Evolutionary conservation across 1,140 invertebrate genomes (phyloP), one percentile per base, ranked within the genome.

Genomic region (Drosophila ironensis): DNA sequence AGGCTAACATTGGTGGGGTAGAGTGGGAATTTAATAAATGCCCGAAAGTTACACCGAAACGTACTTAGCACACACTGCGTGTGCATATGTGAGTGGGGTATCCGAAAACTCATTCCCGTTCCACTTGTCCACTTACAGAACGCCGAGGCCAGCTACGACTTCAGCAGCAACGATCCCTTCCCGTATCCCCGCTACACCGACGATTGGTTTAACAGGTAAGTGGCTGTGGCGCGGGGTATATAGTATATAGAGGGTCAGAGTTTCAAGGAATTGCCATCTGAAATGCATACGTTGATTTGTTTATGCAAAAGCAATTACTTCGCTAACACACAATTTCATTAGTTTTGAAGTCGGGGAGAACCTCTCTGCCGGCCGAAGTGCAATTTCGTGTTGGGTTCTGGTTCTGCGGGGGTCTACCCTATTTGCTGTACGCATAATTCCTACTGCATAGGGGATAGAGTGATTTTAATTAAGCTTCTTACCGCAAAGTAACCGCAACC

Each of bases 171-270:
- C 88, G 98, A 99, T 90, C 97, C 97, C 3, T 99, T 94, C 89
- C 98, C 98, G 0, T 99, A 98, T 91, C 98, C 98, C 4, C 92
- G 98, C 61, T 99, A 98, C 88, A 99, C 98, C 0, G 98, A 99
- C 78, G 98, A 99, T 88, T 98, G 98, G 98, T 98, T 98, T 90
- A 98, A 98, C 92, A 98, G 97, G 97, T 98, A 91, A 93, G 91
- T 60, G n/a, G n/a, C n/a, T n/a, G n/a, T 35, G 41, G 41, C 14
- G 22, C 8, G 11, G 11, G 11, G 2, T 14, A 4, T 12, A 12
- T 6, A n/a, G n/a, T n/a, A n/a, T n/a, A n/a, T n/a, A n/a, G n/a
- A n/a, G n/a, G n/a, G n/a, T n/a, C n/a, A n/a, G n/a, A n/a, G n/a
- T n/a, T n/a, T n/a, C n/a, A n/a, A n/a, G n/a, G n/a, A n/a, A n/a